These are phyloP conservation scores for Charaxes varanes DNA, from an alignment of 1,140 invertebrate genomes.

Conservation along the genomic window DNA sequence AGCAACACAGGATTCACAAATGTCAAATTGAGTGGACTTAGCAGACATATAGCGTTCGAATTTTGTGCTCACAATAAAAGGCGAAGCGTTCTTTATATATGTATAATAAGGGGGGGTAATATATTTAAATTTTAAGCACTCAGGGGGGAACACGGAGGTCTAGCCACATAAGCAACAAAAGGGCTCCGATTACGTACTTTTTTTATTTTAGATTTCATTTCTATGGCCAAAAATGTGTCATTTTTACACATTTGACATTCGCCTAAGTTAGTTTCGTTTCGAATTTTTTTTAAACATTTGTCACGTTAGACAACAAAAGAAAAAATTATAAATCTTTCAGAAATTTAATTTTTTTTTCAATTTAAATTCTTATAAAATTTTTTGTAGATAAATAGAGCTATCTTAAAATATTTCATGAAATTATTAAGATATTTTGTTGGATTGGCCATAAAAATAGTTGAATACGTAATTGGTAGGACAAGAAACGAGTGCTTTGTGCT, in stretches of 20 bases:
- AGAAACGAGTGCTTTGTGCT: slow-evolving; percentile 29
- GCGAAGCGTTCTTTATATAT: slow-evolving; percentile 15
- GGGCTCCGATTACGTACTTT: slow-evolving; percentile 28
- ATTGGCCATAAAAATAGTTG: slow-evolving; percentile 32
- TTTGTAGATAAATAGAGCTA: too few species aligned
- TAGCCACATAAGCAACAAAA: slow-evolving; percentile 42
- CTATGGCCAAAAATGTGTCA: slow-evolving; percentile 36
- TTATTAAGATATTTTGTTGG: slow-evolving; percentile 8
- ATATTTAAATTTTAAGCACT: slow-evolving; percentile 23
- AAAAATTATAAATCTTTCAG: too few species aligned
- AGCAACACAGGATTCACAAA: slow-evolving; percentile 4
- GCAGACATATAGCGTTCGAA: slow-evolving; percentile 15
- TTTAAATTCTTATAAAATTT: slow-evolving; percentile 1
- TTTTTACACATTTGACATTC: too few species aligned
- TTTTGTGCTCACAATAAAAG: slow-evolving; percentile 19
- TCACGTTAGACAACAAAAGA: too few species aligned
- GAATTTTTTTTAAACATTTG: too few species aligned
- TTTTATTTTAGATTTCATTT: slow-evolving; percentile 23
- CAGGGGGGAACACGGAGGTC: slow-evolving; percentile 22
- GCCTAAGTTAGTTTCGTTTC: too few species aligned
- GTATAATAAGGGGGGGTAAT: slow-evolving; percentile 2
- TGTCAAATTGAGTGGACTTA: slow-evolving; percentile 4
- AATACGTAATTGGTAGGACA: slow-evolving; percentile 35
- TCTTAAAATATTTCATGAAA: too few species aligned
- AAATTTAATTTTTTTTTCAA: too few species aligned